Evolutionary conservation across 2,797 vertebrate genomes (phyloP).

Genomic region (Limosa lapponica): DNA sequence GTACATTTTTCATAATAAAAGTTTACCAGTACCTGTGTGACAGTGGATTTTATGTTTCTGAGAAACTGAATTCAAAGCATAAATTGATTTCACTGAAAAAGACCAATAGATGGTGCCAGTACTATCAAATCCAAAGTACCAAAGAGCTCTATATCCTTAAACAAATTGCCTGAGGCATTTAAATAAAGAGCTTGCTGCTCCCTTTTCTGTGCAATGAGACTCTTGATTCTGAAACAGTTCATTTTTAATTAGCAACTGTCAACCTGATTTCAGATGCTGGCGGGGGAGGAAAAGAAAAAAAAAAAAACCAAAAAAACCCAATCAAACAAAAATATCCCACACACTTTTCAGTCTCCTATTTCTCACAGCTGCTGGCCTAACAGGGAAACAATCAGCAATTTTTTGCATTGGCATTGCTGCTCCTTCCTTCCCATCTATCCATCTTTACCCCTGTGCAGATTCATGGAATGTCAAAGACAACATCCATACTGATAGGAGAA

Average conservation of each 20-base stretch:
- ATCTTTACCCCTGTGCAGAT: not conserved
- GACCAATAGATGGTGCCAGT: conserved; percentile 26
- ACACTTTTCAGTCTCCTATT: not conserved
- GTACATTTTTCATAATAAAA: not conserved
- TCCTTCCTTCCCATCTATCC: not conserved
- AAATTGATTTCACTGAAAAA: conserved; percentile 16
- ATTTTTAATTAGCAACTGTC: not conserved
- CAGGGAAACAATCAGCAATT: not conserved
- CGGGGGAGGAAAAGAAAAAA: not conserved
- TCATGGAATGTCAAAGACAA: not conserved
- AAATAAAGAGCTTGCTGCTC: not conserved
- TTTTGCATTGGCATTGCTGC: not conserved
- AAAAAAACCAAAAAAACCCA: not conserved
- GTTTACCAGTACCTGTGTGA: not conserved
- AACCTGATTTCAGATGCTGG: not conserved
- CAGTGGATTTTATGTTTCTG: not conserved
- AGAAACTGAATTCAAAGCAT: not conserved
- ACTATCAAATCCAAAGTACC: not conserved
- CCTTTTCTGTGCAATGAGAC: not conserved
- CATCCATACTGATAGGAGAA: not conserved
- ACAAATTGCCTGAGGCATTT: not conserved
- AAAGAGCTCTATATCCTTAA: not conserved
- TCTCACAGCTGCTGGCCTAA: not conserved
- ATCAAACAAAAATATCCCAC: rapidly evolving
- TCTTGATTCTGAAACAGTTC: not conserved